phyloP scores from a whole-genome alignment of 2,113 vertebrate species.

The Rhinolophus ferrumequinum region DNA sequence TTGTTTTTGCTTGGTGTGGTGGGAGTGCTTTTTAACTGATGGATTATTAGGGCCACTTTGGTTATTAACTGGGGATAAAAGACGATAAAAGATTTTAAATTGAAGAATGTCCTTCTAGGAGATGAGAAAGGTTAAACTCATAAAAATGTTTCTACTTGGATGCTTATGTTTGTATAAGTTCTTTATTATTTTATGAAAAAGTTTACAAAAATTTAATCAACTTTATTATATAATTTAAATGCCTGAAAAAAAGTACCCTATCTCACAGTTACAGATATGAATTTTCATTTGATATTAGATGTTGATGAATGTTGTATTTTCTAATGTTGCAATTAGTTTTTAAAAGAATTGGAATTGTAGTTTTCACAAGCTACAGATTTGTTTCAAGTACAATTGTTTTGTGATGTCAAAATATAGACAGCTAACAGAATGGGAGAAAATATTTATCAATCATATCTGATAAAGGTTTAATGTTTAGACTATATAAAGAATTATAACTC shows the following conservation, averaged over 20 bases:
- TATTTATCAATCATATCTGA: not conserved
- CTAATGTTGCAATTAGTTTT: conserved; percentile 40
- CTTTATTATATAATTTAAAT: conserved; percentile 38
- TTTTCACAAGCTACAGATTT: conserved; percentile 27
- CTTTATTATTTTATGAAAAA: conserved; percentile 45
- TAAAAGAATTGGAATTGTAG: too few species aligned
- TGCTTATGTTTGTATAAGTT: not conserved
- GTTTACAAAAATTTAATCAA: not conserved
- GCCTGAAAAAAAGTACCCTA: not conserved
- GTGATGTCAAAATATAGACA: not conserved
- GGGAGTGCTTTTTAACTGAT: not conserved
- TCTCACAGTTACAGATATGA: conserved; percentile 13
- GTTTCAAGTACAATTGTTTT: not conserved
- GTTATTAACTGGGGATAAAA: conserved; percentile 40
- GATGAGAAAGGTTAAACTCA: not conserved
- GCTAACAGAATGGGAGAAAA: not conserved
- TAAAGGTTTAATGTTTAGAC: not conserved
- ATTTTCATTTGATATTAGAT: conserved; percentile 64
- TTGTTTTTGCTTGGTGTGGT: not conserved
- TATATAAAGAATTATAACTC: not conserved
- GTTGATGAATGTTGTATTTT: conserved; percentile 48
- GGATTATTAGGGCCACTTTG: not conserved
- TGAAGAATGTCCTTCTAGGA: not conserved
- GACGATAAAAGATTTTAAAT: conserved; percentile 36
- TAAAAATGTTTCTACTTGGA: not conserved